Conservation (phyloP, 2,113 vertebrate species). For the Clarias batrachus region DNA sequence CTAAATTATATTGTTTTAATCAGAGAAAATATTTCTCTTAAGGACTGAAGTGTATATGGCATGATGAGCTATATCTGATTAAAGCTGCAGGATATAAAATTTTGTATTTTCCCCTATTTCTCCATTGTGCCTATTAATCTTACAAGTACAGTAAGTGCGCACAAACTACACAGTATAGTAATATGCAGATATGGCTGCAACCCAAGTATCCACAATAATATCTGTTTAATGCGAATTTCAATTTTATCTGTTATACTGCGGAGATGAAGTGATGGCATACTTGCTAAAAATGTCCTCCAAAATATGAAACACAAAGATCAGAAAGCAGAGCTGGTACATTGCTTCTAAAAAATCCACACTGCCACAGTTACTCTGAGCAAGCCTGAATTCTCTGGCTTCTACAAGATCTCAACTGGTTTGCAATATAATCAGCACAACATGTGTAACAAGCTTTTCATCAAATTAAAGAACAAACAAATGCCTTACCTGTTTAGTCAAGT, state of each 20-base stretch:
- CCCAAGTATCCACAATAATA: background rate
- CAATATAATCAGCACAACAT: background rate
- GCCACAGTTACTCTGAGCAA: background rate
- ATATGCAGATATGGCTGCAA: background rate
- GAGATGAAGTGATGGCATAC: background rate
- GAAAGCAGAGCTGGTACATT: background rate
- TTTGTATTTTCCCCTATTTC: background rate
- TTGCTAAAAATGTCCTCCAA: background rate
- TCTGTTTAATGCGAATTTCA: background rate
- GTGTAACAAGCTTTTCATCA: background rate
- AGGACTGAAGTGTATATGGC: background rate
- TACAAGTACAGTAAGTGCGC: background rate
- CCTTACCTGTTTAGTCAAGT: background rate
- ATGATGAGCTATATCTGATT: background rate
- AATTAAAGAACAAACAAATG: background rate
- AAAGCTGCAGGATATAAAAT: background rate
- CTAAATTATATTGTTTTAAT: background rate
- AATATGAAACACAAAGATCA: background rate
- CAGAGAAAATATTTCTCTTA: background rate
- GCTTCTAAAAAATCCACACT: background rate
- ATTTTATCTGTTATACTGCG: background rate
- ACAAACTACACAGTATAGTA: background rate
- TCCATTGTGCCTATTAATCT: background rate
- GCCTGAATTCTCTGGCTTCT: background rate
- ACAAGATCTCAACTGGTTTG: background rate